Evolutionary conservation across 2,888 invertebrate genomes (phyloP).

Genomic region (Xylophagus ater): DNA sequence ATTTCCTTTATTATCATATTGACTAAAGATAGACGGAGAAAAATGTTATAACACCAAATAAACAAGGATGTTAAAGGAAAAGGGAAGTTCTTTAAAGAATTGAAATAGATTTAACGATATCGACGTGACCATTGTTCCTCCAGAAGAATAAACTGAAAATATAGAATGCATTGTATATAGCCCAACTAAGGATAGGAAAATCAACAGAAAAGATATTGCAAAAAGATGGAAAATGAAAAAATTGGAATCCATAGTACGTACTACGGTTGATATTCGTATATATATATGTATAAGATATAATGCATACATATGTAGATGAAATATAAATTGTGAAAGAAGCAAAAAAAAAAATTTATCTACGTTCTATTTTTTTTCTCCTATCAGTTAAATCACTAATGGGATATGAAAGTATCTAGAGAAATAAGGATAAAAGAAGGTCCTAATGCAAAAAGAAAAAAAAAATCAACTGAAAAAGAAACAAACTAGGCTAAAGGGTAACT

Average conservation of each 20-base stretch:
- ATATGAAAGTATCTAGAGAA: no score
- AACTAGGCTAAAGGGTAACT: neutral
- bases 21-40: no score
- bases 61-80: no score
- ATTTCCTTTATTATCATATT: no score
- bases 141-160: slow-evolving; percentile 11
- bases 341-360: neutral
- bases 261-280: no score
- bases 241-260: no score
- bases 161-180: no score
- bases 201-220: slow-evolving; percentile 12
- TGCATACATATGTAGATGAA: neutral
- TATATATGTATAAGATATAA: no score
- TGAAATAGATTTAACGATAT: slow-evolving; percentile 15
- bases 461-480: neutral
- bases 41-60: no score
- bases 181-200: slow-evolving; percentile 7
- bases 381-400: neutral
- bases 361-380: neutral
- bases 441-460: no score
- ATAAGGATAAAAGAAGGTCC: no score
- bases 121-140: slow-evolving; percentile 14
- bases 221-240: slow-evolving; percentile 9
- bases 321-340: neutral
- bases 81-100: no score